phyloP scores from a whole-genome alignment of 53 echinoderm and acorn worm genomes.

The Holothuria leucospilota region DNA sequence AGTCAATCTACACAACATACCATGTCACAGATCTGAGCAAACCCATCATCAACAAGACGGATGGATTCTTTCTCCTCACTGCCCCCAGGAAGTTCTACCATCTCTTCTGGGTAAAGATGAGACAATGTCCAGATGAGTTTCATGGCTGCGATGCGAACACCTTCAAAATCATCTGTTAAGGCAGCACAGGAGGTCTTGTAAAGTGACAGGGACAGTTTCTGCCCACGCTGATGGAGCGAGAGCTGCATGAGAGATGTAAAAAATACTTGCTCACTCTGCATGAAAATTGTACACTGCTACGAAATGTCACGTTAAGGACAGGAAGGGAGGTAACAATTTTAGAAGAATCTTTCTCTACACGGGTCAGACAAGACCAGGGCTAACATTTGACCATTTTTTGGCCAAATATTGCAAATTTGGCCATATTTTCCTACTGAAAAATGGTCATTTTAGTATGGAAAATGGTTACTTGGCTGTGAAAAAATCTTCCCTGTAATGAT shows the following conservation, averaged over 20 bases:
- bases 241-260: constrained; percentile 50
- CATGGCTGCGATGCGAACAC: constrained; percentile 80
- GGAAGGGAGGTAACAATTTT: no score
- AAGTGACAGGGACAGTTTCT: constrained; percentile 80
- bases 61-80: constrained; percentile 74
- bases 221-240: constrained; percentile 84
- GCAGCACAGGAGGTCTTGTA: constrained; percentile 78
- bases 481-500: no score
- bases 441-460: no score
- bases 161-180: constrained; percentile 86
- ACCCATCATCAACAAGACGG: constrained; percentile 91
- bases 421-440: no score
- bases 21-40: constrained; percentile 97
- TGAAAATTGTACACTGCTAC: no score
- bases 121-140: constrained; percentile 92
- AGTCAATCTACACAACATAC: constrained; percentile 40
- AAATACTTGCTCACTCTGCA: background rate
- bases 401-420: no score
- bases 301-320: no score
- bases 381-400: no score
- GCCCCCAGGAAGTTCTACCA: constrained; percentile 72
- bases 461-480: no score
- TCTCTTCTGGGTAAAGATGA: constrained; percentile 91
- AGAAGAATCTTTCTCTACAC: no score
- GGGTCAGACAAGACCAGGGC: no score